phyloP scores from a whole-genome alignment of 2,113 vertebrate genomes.

The Sylvilagus bachmani region DNA sequence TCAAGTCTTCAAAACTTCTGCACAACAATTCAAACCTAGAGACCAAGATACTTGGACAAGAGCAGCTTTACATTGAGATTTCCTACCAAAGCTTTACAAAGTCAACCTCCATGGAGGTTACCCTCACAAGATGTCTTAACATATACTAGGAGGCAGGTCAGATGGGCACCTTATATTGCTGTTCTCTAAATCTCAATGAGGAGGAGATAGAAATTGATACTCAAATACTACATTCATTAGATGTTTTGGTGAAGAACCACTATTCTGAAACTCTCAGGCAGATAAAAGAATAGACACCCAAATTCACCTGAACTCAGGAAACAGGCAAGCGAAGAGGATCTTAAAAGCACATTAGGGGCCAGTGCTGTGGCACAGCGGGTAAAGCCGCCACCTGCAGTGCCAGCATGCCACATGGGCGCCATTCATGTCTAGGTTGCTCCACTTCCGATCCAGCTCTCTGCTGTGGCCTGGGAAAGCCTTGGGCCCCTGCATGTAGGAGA shows the following conservation, averaged over 20 bases:
- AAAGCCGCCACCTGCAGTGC: no score
- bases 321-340: not conserved
- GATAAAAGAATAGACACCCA: not conserved
- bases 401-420: no score
- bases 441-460: no score
- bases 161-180: not conserved
- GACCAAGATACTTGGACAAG: not conserved
- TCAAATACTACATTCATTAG: not conserved
- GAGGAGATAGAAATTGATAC: not conserved
- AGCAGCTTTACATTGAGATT: not conserved
- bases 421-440: no score
- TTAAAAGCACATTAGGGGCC: not conserved
- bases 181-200: not conserved
- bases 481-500: no score
- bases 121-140: not conserved
- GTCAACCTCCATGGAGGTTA: not conserved
- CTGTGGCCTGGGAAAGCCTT: no score
- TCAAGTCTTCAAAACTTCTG: not conserved
- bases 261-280: not conserved
- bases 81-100: not conserved
- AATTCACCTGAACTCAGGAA: not conserved
- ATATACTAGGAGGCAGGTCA: accelerated
- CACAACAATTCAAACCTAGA: not conserved
- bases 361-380: no score
- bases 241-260: accelerated